Base-by-base conservation (phyloP, 1,140 invertebrate genomes). In the Drosophila neocordata region DNA sequence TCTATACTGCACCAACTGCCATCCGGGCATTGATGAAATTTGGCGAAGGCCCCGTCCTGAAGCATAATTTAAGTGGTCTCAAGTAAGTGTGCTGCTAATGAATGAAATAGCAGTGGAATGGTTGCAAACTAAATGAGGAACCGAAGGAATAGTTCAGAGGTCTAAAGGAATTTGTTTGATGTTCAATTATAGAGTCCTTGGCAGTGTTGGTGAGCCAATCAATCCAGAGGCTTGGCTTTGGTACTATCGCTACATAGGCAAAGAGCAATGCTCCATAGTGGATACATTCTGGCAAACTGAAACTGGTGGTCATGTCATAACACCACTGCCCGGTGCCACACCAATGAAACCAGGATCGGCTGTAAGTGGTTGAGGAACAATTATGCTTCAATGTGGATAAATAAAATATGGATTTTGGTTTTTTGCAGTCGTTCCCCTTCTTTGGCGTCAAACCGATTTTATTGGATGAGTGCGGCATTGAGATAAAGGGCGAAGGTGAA, bases 201-300 rank as follows among this genome's bases (percentile, higher is more conserved):
- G 98, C 44, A 98, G 97, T 53, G 98, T 99, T 0, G 96, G 98
- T 11, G 98, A 99, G 91, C 99, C 98, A 2, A 99, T 99, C 53
- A 99, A 99, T 92, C 96, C 98, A 0, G 98, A 99, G 92, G 98
- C 98, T 1, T 99, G 99, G 99, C 89, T 97, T 12, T 99, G 98
- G 99, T 99, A 99, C 92, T 96, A 99, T 92, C 95, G 95, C 72
- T 89, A 97, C 4, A 95, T 99, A 1, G 98, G 98, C 4, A 93
- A 95, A 60, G 94, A 94, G 53, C 95, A 94, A 63, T 97, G 96
- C 90, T 97, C 97, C 53, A 97, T 99, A 88, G 97, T 97, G 0
- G 99, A 99, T 88, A 99, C 99, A 1, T 99, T 98, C 92, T 99
- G 98, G 98, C 98, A 99, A 92, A 99, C 99, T 1, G 98, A 99